Percentiles rank a stretch among this genome's conserved stretches.
Conservation (phyloP, 2,888 invertebrate species). For the Drosophila mettleri region DNA sequence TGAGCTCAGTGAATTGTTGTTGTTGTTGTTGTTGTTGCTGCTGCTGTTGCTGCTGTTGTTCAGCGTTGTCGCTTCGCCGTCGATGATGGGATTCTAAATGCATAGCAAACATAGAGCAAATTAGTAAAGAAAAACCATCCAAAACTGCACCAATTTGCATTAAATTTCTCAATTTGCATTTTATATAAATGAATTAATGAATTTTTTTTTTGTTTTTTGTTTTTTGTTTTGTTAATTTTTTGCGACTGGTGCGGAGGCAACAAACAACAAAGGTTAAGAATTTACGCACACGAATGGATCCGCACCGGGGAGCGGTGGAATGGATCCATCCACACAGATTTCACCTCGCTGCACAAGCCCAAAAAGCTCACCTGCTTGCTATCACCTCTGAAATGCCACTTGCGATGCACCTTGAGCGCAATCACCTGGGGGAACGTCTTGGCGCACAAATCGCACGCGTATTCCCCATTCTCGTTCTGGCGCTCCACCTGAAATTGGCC, state of each 20-base stretch:
- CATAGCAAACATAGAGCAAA: constrained; percentile 18
- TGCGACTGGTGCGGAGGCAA: constrained; percentile 84
- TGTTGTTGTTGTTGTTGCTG: constrained; percentile 70
- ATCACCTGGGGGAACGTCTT: constrained; percentile 85
- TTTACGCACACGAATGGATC: constrained; percentile 13
- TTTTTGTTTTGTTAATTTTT: constrained; percentile 49
- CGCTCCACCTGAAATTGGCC: constrained; percentile 83
- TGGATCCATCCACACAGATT: constrained; percentile 29
- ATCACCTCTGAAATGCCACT: constrained; percentile 86
- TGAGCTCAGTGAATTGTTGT: constrained; percentile 65
- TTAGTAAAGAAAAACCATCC: constrained; percentile 43
- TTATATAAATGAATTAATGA: no score
- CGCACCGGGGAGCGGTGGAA: constrained; percentile 6
- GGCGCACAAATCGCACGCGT: constrained; percentile 84
- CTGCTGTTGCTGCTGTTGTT: constrained; percentile 61
- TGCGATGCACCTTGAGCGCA: constrained; percentile 85
- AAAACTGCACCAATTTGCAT: not conserved
- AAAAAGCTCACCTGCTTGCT: constrained; percentile 85
- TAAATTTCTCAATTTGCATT: not conserved
- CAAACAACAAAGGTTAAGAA: constrained; percentile 42
- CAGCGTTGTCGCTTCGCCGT: constrained; percentile 72
- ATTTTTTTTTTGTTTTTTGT: not conserved
- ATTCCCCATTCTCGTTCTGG: constrained; percentile 84
- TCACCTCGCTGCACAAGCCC: constrained; percentile 84
- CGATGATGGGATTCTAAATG: constrained; percentile 62